Base-by-base conservation (phyloP, 2,888 invertebrate genomes). In the Odontomyia ornata region DNA sequence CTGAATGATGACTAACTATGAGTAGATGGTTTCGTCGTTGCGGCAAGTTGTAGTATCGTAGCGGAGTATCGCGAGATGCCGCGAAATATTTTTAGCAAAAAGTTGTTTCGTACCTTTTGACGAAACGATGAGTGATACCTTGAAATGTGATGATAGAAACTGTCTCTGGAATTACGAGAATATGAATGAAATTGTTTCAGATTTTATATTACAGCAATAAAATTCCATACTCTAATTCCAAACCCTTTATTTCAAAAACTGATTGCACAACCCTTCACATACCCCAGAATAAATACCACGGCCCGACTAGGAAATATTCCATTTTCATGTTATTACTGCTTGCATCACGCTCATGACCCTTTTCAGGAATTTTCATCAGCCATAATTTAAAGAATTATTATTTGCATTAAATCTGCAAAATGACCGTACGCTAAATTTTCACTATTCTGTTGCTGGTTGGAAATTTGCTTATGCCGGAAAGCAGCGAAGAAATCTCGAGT, bases 321-420 rank as follows among this genome's bases (percentile, higher is more conserved):
- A 65, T 36, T 65, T 65, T n/a, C 25, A 30, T 36, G 65, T 30
- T 65, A 36, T 65, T 65, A 36, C 65, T 36, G 36, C 9, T 3
- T 30, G 21, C 30, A 65, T 65, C 36, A 65, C 18, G 65, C 15
- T 43, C 23, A 30, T 43, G 36, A 30, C 43, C 36, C 65, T 43
- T 43, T 36, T 52, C 7, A 52, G 52, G 52, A 52, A 52, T 57
- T 73, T 73, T 60, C 73, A 57, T 73, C 36, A 18, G 43, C 57
- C 60, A 57, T 73, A 73, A 36, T 36, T 73, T 60, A 57, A 73
- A 36, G 73, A 60, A 73, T 73, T 73, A 73, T 73, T 57, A 36
- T 60, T 73, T 57, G 73, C 57, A 73, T 57, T 73, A 73, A 43
- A 60, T 57, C 60, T 60, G 36, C 73, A 13, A 60, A 73, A 30